Base-by-base conservation (phyloP, 35 echinoderm and acorn worm species). In the Diadema setosum region DNA sequence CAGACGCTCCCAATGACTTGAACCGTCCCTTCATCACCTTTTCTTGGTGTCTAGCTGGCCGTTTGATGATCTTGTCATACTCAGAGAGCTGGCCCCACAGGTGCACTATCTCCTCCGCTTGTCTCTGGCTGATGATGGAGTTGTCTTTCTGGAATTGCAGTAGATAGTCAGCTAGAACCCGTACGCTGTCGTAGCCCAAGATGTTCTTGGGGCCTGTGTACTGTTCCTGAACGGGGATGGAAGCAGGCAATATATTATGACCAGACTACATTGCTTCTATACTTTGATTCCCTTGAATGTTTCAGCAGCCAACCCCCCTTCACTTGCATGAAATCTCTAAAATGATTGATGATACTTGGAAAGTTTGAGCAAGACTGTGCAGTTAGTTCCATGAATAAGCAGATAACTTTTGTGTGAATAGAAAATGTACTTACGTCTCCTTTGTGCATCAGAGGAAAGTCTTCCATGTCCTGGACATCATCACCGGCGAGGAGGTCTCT, bases 171-270 rank as follows among this genome's bases (percentile, higher is more conserved):
- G 74, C 70, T 50, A 92, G 57, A 42, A 84, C 83, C 24, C 87
- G 59, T 14, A 86, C 83, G 21, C 76, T 65, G 42, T 43, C 48
- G 26, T 60, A 87, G 0, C 75, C 90, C 15, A 56, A 11, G 33
- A 91, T 85, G 44, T 91, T 73, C 40, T 91, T 55, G 11, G 61
- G 89, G 4, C 89, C 89, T 25, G 61, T 56, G 82, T 46, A 58
- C 5, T 67, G 40, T 7, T 69, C 81, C 44, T 78, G 45, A 70
- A 70, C 2, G 36, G 2, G 2, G 4, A 33, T 24, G 2, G 37
- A 25, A 70, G 4, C 29, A 25, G 7, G 33, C 3, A 70, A 70
- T 29, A 70, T 70, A n/a, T 55, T 55, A 55, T 55, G 49, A 12
- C 21, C 21, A 55, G n/a, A n/a, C n/a, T n/a, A n/a, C n/a, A n/a